Percentiles rank a stretch among this genome's conserved stretches.
phyloP scores from a whole-genome alignment of 2,113 vertebrate species.

The Solea solea region DNA sequence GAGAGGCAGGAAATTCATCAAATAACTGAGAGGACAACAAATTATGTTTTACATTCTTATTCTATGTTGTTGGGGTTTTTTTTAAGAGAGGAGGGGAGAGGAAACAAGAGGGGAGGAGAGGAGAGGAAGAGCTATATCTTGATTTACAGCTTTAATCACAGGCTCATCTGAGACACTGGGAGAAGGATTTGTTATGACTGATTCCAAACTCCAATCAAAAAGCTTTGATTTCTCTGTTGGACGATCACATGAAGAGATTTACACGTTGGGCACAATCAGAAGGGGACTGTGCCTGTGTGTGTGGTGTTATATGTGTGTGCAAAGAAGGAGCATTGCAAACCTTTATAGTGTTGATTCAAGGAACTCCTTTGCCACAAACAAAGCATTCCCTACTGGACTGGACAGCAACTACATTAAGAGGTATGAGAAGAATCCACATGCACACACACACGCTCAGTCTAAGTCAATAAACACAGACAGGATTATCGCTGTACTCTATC shows the following conservation, averaged over 20 bases:
- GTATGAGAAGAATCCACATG: too few relatives aligned
- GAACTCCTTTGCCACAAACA: conserved; percentile 23
- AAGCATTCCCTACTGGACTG: conserved; percentile 2
- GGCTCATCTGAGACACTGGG: conserved; percentile 11
- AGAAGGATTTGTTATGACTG: conserved; percentile 19
- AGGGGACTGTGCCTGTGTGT: not conserved
- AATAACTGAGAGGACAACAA: too few relatives aligned
- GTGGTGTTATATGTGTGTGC: not conserved
- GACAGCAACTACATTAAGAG: not conserved
- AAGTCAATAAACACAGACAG: too few relatives aligned
- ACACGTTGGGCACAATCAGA: conserved; percentile 35
- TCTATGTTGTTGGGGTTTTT: not conserved
- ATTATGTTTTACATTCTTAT: not conserved
- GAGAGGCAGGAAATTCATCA: not conserved
- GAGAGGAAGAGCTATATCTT: conserved; percentile 16
- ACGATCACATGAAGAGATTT: conserved; percentile 43
- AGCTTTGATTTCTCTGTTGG: conserved; percentile 48
- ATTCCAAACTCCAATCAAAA: conserved; percentile 33
- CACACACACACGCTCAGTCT: not conserved
- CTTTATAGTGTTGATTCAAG: conserved; percentile 28
- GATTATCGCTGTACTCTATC: too few relatives aligned
- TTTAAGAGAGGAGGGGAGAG: not conserved
- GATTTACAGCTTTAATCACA: conserved; percentile 54
- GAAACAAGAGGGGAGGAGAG: not conserved
- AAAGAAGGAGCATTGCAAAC: not conserved